Conservation (phyloP, 2,888 invertebrate species). For the Dioctria linearis region DNA sequence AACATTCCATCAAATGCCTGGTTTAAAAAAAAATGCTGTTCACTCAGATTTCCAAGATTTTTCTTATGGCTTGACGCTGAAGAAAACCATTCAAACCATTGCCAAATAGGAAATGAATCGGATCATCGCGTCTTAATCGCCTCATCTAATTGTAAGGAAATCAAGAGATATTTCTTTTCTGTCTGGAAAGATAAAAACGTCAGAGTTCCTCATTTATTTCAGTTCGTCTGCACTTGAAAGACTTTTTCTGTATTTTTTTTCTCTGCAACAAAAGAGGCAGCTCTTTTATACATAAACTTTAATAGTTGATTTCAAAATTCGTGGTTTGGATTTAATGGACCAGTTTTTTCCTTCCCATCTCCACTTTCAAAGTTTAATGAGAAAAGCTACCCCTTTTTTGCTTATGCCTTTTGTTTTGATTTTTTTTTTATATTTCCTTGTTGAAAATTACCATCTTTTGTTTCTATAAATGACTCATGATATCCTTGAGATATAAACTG, state of each 20-base stretch:
- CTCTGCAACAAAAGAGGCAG: neutral
- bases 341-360: neutral
- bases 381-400: constrained; percentile 8
- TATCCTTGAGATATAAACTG: constrained; percentile 38
- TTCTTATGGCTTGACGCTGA: neutral
- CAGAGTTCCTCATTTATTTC: constrained; percentile 31
- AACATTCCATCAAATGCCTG: too few relatives aligned
- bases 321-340: constrained; percentile 32
- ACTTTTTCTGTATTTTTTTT: neutral
- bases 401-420: neutral
- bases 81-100: constrained; percentile 12
- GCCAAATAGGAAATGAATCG: constrained; percentile 29
- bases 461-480: constrained; percentile 46
- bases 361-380: constrained; percentile 30
- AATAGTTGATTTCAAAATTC: constrained; percentile 23
- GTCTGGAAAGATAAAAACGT: constrained; percentile 16
- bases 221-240: constrained; percentile 38
- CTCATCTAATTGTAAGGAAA: neutral
- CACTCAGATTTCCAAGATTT: too few relatives aligned
- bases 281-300: constrained; percentile 28
- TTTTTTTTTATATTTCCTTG: constrained; percentile 3
- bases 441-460: constrained; percentile 48
- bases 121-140: constrained; percentile 18
- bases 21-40: too few relatives aligned
- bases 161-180: neutral